Base-by-base conservation (phyloP, 2,113 vertebrate genomes). In the Acinonyx jubatus region DNA sequence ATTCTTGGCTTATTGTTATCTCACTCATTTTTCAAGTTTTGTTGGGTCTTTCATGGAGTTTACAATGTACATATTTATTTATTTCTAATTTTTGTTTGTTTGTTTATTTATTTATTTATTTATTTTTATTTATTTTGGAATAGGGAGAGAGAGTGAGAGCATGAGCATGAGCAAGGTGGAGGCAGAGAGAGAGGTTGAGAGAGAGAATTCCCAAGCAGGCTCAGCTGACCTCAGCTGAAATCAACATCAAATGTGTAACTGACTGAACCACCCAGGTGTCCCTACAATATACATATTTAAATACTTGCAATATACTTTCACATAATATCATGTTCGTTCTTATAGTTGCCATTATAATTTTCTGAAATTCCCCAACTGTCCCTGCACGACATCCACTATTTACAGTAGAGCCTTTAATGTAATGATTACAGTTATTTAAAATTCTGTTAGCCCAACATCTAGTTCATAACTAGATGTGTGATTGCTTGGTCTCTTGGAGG, bases 1-100 rank as follows among this genome's bases (percentile, higher is more conserved):
- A 52, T 83, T 41, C 45, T 45, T 94, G 14, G 36, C 31, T 88
- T 80, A 93, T 48, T 61, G 73, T 63, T 73, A 68, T 55, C 21
- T 79, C 29, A 80, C 57, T 80, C 63, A 57, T 87, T 85, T 65
- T 95, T 13, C 27, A 89, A 74, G 36, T 84, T 91, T 95, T 91
- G 5, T 76, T 66, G 48, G 27, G 21, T 15, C 11, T 95, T 84
- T 57, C 68, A 65, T 31, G 45, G 36, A 45, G 38, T 71, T 94
- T 89, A 36, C 3, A 50, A 1, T 50, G 13, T 50, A 50, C 50
- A 14, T 50, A 50, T 50, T 50, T 50, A 50, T 50, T 50, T 50
- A 50, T 55, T 61, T 61, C 9, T 8, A 61, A 61, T 61, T 61
- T 23, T 61, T 61, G 7, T 18, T 57, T 57, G 38, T 21, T 73